Base-by-base conservation (phyloP, 2,888 invertebrate genomes). In the Neocrepidodera transversa region DNA sequence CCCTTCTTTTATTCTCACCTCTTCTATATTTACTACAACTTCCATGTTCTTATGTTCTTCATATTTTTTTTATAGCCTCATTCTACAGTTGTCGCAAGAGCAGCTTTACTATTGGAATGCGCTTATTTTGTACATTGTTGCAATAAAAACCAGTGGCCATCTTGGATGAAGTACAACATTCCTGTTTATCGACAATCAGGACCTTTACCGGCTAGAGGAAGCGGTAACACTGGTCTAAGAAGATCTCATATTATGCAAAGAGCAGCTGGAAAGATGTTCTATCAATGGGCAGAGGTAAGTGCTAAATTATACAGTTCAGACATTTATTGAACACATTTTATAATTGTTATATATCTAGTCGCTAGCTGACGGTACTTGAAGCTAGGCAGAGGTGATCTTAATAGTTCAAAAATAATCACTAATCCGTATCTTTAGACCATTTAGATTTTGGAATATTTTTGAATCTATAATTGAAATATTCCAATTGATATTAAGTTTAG, bases 61-160 rank as follows among this genome's bases (percentile, higher is more conserved):
- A n/a, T 17, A n/a, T 14, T 5, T 13, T 28, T 51, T 10, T 47
- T 35, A 36, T 28, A 93, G 89, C 92, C 98, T 23, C 91, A 96
- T 78, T 95, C 98, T 0, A 96, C 98, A 0, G 89, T 98, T 0
- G 91, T 97, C 0, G 88, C 96, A 0, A 84, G 97, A 75, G 98
- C 99, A 2, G 90, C 94, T 0, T 85, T 98, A 52, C 81, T 98
- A 5, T 79, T 99, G 61, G 99, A 99, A 80, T 97, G 97, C 78
- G 92, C 97, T 0, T 91, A 97, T 77, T 92, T 98, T 70, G 97
- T 99, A 1, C 97, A 98, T 76, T 89, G 94, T 67, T 99, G 99
- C 79, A 99, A 98, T 79, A 93, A 94, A 76, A 97, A 97, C 0
- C 95, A 96, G 70, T 99, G 99, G 99, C 98, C 99, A 0, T 87